These are phyloP conservation scores for Ephydatia muelleri DNA, from an alignment of 37 sponge, comb jelly and placozoan genomes.

Conservation along the genomic window DNA sequence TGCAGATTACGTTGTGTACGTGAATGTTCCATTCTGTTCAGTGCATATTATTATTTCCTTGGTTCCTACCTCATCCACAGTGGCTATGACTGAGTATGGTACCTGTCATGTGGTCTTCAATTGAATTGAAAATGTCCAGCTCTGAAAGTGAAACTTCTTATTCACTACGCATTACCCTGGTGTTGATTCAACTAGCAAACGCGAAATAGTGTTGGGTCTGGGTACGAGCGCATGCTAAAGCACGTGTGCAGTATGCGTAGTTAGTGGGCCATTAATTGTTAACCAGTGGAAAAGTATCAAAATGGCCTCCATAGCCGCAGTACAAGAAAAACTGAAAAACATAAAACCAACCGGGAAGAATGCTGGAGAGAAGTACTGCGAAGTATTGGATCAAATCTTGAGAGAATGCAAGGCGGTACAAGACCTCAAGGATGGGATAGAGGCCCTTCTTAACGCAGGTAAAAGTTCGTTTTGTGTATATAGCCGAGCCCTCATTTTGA, in stretches of 20 bases:
- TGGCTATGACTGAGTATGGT: neutral
- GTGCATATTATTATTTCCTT: neutral
- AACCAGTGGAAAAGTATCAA: too few relatives aligned
- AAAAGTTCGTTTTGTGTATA: too few relatives aligned
- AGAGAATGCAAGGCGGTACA: neutral
- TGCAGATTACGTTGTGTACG: constrained; percentile 81
- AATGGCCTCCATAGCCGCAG: constrained; percentile 15
- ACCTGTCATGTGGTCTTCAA: neutral
- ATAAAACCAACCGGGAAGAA: constrained; percentile 48
- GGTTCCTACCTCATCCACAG: neutral
- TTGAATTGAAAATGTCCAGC: neutral
- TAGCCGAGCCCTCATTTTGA: too few relatives aligned
- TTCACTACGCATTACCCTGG: neutral
- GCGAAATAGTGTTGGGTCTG: neutral
- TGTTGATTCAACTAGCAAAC: too few relatives aligned
- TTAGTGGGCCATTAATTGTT: neutral
- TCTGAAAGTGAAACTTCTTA: neutral
- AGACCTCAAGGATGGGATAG: constrained; percentile 29
- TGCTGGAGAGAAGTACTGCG: constrained; percentile 65
- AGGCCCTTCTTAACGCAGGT: constrained; percentile 51
- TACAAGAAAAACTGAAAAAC: constrained; percentile 29
- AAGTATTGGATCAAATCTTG: constrained; percentile 35
- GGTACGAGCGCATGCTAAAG: neutral
- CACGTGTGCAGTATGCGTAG: neutral
- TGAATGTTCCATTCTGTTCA: too few relatives aligned